Base-by-base conservation (phyloP, 2,113 vertebrate species). In the Butorides virescens region DNA sequence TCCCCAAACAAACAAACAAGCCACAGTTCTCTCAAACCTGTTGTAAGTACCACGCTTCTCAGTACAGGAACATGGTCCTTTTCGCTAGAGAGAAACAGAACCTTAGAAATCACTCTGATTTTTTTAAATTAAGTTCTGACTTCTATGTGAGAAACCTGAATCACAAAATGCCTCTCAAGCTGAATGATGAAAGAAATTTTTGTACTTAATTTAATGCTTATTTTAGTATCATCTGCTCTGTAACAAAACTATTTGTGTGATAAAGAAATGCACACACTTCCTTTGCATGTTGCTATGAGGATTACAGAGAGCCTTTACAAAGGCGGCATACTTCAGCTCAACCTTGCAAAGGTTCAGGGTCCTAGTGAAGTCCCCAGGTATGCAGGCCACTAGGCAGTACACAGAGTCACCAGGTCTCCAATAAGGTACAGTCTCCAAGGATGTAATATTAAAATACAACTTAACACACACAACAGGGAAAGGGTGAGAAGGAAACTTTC, bases 61-160 rank as follows among this genome's bases (percentile, higher is more conserved):
- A 37, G 11, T 16, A 47, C 2, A 83, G 8, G 7, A 86, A 30
- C 5, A 6, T 13, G 19, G 22, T 30, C 3, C 6, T 37, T 91
- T 74, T 75, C 9, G 26, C 9, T 21, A 49, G 15, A 78, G 27
- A 71, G 83, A 78, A 82, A 44, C 3, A 66, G 9, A 66, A 58
- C 7, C 5, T 78, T 49, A 62, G 19, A 88, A 65, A 77, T 47
- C 2, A 1, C 3, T 21, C 9, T 4, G 1, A 2, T 5, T 18
- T 6, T 4, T 19, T 42, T 25, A 49, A 32, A 65, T 46, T 36
- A 36, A 59, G 9, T 65, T 90, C 22, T 74, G 13, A 62, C 2
- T 82, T 52, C 26, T 72, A 0, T 30, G 12, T 49, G 34, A 78
- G 37, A 82, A 77, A 82, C 7, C 13, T 17, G 21, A 88, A 32